Evolutionary conservation across 2,797 vertebrate species (phyloP), one percentile per base, ranked within the genome.

Genomic region (Steatocranus sp.): DNA sequence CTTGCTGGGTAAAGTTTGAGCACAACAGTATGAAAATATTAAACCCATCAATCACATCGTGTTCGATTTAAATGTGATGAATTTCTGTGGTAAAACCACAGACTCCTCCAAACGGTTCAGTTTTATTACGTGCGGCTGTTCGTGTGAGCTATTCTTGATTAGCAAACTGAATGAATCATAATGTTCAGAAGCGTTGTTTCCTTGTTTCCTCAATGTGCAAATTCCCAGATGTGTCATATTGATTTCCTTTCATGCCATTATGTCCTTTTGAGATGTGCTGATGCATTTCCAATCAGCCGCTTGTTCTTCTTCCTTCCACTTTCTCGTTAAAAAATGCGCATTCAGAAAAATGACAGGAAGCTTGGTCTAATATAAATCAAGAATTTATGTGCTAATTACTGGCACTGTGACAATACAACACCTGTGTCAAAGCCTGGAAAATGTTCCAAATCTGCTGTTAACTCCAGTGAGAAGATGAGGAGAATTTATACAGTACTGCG

Each of bases 231-330:
- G 93, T 70, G 84, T 79, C 83, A 79, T 74, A 41, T 25, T 18
- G 63, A 87, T 83, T 92, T 93, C 88, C 87, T 89, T 82, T 88
- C 78, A 79, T 75, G 74, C 14, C 8, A 50, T 73, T 51, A 8
- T 75, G 75, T 78, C 34, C 75, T 56, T 8, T 23, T 20, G 27
- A 88, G 27, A 90, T 88, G 43, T 92, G 93, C 93, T 93, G 93
- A 94, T 80, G 68, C 81, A 53, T 87, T 93, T 95, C 90, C 92
- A 66, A 77, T 75, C 53, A 81, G 83, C 76, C 41, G 30, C 4
- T 9, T 7, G 36, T 56, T 76, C 46, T 41, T 48, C 14, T 74
- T 54, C n/a, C 53, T 53, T 56, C 48, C 14, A 20, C 3, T 78
- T 82, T 79, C 32, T 11, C 9, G 83, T 78, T 70, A 53, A 89